phyloP scores from a whole-genome alignment of 1,140 invertebrate genomes.

The Drosophila ogumai region DNA sequence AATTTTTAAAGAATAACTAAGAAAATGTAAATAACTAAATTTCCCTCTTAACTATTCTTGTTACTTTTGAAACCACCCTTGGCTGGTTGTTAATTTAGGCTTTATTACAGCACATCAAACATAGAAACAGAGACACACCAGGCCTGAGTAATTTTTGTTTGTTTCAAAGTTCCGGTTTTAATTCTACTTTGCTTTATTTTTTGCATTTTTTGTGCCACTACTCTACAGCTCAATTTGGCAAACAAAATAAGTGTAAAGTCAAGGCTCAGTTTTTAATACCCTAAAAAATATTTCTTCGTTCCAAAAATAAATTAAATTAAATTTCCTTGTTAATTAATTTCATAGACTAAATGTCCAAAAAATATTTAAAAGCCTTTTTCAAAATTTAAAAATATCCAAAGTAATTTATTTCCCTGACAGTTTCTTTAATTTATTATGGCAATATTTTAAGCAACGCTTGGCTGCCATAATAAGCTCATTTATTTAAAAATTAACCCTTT shows the following conservation, averaged over 20 bases:
- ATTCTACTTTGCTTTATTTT: conserved; percentile 39
- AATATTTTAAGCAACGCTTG: background rate
- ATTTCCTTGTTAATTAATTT: background rate
- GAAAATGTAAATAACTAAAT: background rate
- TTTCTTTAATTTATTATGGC: background rate
- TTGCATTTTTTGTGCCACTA: conserved; percentile 13
- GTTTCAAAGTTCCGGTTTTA: conserved; percentile 30
- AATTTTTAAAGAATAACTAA: background rate
- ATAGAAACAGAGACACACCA: conserved; percentile 30
- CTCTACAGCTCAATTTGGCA: conserved; percentile 60
- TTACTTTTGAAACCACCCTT: background rate
- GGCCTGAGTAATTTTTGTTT: conserved; percentile 45
- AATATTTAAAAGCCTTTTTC: no score
- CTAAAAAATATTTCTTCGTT: background rate
- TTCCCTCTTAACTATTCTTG: background rate
- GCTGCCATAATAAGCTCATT: background rate
- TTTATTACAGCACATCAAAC: conserved; percentile 51
- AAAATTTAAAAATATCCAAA: background rate
- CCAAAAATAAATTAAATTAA: background rate
- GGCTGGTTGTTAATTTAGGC: conserved; percentile 35
- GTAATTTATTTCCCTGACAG: background rate
- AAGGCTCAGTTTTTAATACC: background rate
- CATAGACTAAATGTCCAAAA: background rate
- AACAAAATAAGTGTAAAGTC: background rate
- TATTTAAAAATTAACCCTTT: background rate